These are phyloP conservation scores for Loxodonta africana DNA, from an alignment of 2,113 vertebrate species.

Conservation along the genomic window DNA sequence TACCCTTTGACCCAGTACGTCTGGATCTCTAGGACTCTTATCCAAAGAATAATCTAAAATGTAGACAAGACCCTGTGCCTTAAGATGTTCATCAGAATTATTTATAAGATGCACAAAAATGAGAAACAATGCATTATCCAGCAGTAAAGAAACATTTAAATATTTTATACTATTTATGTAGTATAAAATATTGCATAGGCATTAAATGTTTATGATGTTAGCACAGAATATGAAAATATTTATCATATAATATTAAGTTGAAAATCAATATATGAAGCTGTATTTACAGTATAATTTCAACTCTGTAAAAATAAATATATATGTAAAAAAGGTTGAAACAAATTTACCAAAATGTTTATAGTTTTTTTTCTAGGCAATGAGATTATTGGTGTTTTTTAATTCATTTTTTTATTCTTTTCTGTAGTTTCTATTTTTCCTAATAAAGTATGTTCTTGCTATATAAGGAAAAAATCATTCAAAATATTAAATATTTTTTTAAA, in stretches of 20 bases:
- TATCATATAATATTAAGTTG: slow-evolving; percentile 25
- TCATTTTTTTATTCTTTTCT: not conserved
- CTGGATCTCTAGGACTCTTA: not conserved
- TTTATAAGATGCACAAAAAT: slow-evolving; percentile 42
- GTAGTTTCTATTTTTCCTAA: not conserved
- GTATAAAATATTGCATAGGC: not conserved
- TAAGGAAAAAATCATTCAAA: slow-evolving; percentile 30
- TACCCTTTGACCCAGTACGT: not conserved
- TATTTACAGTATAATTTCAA: slow-evolving; percentile 4
- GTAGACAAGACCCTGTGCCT: not conserved
- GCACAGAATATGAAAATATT: slow-evolving; percentile 12
- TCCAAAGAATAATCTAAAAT: slow-evolving; percentile 39
- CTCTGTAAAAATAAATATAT: slow-evolving; percentile 11
- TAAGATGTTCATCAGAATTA: slow-evolving; percentile 10
- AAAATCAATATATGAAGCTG: not conserved
- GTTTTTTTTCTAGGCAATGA: not conserved
- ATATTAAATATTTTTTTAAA: not conserved
- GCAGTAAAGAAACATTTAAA: slow-evolving; percentile 42
- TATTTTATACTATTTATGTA: slow-evolving; percentile 16
- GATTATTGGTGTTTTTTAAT: not conserved
- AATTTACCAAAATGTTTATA: not conserved
- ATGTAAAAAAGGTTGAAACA: not conserved
- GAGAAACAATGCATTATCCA: not conserved
- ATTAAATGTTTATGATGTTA: slow-evolving; percentile 10
- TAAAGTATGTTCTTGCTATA: not conserved